Base-by-base conservation (phyloP, 2,888 invertebrate genomes). In the Lutraria lutraria region DNA sequence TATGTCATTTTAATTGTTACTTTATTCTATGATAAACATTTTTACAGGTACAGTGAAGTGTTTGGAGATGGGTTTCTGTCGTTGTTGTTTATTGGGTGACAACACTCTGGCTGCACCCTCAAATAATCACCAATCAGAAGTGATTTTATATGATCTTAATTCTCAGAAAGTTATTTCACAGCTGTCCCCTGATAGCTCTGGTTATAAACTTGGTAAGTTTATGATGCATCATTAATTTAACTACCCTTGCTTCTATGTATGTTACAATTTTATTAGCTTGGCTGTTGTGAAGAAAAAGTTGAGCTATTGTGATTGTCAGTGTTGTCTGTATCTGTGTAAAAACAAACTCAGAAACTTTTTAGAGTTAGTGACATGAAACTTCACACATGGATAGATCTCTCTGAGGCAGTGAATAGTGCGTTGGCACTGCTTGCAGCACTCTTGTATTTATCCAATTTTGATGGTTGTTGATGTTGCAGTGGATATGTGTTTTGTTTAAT, bases 111-210 rank as follows among this genome's bases (percentile, higher is more conserved):
- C 93, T 31, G 88, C 93, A n/a, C 94, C 95, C 0, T 90, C 93
- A 76, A 85, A 89, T 0, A 88, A 87, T 34, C n/a, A n/a, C 43
- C 89, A 91, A 53, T 94, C 94, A 34, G 83, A 91, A 54, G 89
- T 95, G n/a, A 92, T 94, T 76, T 79, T 95, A 19, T 88, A 91
- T 83, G 92, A 93, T 54, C 43, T 94, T 15, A 87, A 82, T 29
- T 72, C 90, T 82, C 56, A 79, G 34, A 85, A 90, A 54, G 84
- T 68, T 72, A 86, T 90, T 54, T 80, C 87, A 43, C 29, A 63
- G 21, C 83, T 94, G n/a, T 83, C 80, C 68, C 90, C 90, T 31
- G 88, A 88, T 21, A 52, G 79, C 34, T 79, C 83, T 34, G 83
- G 68, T 0, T 82, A 79, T 34, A 91, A 93, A 87, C 63, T 86